Percentiles rank a stretch among this genome's conserved stretches.
Evolutionary conservation across 2,797 vertebrate genomes (phyloP).

Genomic region (Rhabdomys pumilio): DNA sequence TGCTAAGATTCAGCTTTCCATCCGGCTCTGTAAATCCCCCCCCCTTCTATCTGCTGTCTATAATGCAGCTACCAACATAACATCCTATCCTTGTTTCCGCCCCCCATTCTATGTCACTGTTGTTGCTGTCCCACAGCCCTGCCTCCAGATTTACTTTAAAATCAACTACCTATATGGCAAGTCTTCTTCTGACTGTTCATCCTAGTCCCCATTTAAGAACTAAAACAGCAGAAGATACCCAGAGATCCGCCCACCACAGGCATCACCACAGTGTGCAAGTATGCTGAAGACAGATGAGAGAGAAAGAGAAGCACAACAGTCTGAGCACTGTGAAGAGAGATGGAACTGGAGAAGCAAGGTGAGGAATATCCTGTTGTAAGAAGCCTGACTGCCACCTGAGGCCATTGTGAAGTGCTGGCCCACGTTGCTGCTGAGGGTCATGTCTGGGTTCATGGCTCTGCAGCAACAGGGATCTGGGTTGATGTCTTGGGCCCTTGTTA

Average conservation of each 20-base stretch:
- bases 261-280: neutral
- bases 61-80: neutral
- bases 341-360: neutral
- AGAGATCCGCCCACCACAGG: neutral
- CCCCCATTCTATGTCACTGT: neutral
- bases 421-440: neutral
- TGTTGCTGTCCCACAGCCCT: neutral
- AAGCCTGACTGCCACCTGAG: neutral
- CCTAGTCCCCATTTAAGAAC: neutral
- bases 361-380: neutral
- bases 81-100: neutral
- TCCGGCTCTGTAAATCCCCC: neutral
- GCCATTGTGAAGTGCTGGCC: neutral
- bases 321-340: neutral
- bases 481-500: neutral
- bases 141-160: neutral
- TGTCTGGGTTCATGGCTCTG: neutral
- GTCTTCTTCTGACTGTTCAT: neutral
- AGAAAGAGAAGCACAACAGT: neutral
- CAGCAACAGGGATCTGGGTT: neutral
- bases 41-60: neutral
- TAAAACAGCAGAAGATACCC: neutral
- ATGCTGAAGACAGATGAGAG: neutral
- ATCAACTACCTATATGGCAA: neutral
- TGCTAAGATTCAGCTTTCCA: neutral